phyloP scores from a whole-genome alignment of 2,113 vertebrate genomes.

The Merops nubicus region DNA sequence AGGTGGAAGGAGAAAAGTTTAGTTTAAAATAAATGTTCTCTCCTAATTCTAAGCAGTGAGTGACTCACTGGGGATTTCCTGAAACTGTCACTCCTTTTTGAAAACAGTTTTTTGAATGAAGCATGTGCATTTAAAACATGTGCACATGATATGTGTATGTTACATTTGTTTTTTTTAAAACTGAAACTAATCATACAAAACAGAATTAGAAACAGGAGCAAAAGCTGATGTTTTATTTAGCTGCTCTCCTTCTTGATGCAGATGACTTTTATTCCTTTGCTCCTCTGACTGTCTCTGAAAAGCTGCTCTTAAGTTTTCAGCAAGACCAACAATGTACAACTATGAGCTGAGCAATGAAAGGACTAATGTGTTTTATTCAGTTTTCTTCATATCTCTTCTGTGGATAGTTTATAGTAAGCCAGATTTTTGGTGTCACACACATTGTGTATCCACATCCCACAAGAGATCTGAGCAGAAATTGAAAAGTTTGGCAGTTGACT shows the following conservation, averaged over 20 bases:
- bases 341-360: background rate
- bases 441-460: background rate
- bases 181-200: background rate
- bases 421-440: background rate
- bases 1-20: background rate
- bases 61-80: conserved; percentile 58
- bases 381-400: background rate
- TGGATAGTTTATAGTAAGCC: background rate
- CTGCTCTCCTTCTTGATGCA: background rate
- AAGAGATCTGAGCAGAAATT: background rate
- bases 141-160: background rate
- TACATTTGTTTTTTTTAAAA: background rate
- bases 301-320: background rate
- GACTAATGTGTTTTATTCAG: background rate
- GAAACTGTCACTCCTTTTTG: background rate
- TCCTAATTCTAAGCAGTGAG: background rate
- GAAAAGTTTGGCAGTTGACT: background rate
- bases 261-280: background rate
- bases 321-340: background rate
- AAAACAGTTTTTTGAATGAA: background rate
- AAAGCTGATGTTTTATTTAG: background rate
- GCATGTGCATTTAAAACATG: background rate
- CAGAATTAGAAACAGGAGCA: background rate
- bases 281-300: background rate
- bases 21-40: background rate